Evolutionary conservation across 2,888 invertebrate genomes (phyloP).

Genomic region (Proisotoma minuta): DNA sequence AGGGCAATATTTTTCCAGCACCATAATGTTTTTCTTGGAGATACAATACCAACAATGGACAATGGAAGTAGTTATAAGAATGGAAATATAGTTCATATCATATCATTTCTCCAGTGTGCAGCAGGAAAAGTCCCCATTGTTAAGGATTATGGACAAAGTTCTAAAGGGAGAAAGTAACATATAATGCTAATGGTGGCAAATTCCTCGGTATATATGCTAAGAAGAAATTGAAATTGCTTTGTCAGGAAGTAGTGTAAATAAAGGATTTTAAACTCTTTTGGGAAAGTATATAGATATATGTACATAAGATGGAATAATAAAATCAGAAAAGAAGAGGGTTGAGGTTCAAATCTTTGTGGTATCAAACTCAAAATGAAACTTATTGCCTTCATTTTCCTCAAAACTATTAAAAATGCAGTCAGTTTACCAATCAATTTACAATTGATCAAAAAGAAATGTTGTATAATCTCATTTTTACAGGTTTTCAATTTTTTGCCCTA

Average conservation of each 20-base stretch:
- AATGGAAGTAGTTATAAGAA: neutral
- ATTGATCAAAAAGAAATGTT: conserved; percentile 21
- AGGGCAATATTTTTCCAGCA: conserved; percentile 9
- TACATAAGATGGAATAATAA: too few relatives aligned
- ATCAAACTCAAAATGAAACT: too few relatives aligned
- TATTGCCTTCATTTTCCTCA: too few relatives aligned
- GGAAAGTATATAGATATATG: too few relatives aligned
- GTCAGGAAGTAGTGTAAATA: conserved; percentile 18
- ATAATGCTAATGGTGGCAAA: too few relatives aligned
- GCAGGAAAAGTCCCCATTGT: neutral
- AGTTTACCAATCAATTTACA: conserved; percentile 25
- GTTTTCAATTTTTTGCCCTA: conserved; percentile 97
- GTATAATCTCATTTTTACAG: conserved; percentile 66
- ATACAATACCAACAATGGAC: conserved; percentile 4
- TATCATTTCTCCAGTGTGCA: neutral
- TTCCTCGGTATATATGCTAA: conserved; percentile 6
- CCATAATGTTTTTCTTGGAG: conserved; percentile 10
- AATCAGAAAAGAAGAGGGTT: too few relatives aligned
- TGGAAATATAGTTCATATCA: neutral
- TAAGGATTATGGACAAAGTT: neutral
- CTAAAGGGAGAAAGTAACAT: neutral
- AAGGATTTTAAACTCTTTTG: too few relatives aligned
- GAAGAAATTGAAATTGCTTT: conserved; percentile 26
- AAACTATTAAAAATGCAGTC: conserved; percentile 24
- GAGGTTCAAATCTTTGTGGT: too few relatives aligned